Base-by-base conservation (phyloP, 1,140 invertebrate species). In the Frieseomelitta varia region DNA sequence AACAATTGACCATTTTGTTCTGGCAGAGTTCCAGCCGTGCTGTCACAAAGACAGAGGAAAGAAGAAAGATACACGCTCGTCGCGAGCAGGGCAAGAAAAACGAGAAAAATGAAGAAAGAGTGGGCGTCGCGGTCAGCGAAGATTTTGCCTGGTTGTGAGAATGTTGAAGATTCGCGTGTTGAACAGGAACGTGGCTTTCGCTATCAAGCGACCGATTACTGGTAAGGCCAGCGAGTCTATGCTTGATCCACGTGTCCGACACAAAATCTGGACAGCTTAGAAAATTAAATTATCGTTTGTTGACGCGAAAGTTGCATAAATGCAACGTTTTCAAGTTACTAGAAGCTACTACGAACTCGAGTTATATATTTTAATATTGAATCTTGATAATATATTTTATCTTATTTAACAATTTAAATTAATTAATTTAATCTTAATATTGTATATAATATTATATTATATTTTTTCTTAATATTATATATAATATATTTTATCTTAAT, bases 21-120 rank as follows among this genome's bases (percentile, higher is more conserved):
- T 86, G 85, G 81, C 81, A 76, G 8, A 47, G 71, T n/a, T 84
- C 85, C 85, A 86, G 81, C 12, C 39, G 47, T 53, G 75, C 84
- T 86, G 77, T 80, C 83, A 73, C 51, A 71, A 65, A 65, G 55
- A 65, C 53, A 85, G 67, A 65, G 63, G 51, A 53, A 61, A 51
- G 27, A 34, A 81, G 68, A 79, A 53, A 67, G 61, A 55, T 30
- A 78, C n/a, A n/a, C 4, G 21, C 47, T 3, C 39, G 69, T 8
- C 24, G 81, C 76, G 34, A 34, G 71, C 73, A 30, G 75, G 71
- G 61, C 61, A 78, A 30, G 19, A 34, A 30, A 1, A 51, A 1
- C 14, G 27, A 67, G 47, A 19, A 83, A 72, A 51, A 65, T 30
- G 30, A 63, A 68, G 47, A 51, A 79, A 58, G 79, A 61, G 69